Evolutionary conservation across 2,797 vertebrate genomes (phyloP).

Genomic region (Orestias chungarensis): DNA sequence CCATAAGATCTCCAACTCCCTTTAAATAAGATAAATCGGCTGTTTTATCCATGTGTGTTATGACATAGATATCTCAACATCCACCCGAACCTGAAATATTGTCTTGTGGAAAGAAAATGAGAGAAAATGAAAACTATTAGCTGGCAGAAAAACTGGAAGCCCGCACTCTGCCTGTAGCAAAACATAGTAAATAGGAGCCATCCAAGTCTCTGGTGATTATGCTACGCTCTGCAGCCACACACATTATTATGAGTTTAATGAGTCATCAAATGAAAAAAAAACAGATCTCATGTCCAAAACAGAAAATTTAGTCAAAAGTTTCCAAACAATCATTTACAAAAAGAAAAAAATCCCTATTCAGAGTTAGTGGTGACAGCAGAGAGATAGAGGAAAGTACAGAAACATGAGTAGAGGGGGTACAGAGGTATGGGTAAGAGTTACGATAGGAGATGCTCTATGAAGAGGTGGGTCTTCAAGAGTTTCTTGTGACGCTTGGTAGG

Average conservation of each 20-base stretch:
- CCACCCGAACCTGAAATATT: neutral
- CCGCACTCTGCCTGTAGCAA: neutral
- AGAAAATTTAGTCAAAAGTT: neutral
- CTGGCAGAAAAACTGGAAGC: neutral
- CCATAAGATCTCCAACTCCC: too few relatives aligned
- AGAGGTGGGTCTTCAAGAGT: too few relatives aligned
- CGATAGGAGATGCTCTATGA: too few relatives aligned
- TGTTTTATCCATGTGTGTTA: neutral
- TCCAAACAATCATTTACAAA: neutral
- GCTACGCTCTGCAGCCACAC: neutral
- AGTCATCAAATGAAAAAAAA: neutral
- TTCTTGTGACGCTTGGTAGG: too few relatives aligned
- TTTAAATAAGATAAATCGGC: neutral
- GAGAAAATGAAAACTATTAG: neutral
- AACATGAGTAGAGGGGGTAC: too few relatives aligned
- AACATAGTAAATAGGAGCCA: slow-evolving; percentile 5
- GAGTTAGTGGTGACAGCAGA: too few relatives aligned
- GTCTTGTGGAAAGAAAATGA: neutral
- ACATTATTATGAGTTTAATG: neutral
- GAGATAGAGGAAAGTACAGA: too few relatives aligned
- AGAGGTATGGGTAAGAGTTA: too few relatives aligned
- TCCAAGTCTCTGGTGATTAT: neutral
- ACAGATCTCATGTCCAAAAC: neutral
- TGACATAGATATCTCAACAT: neutral
- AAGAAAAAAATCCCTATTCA: too few relatives aligned